Conservation (phyloP, 1,140 invertebrate species). For the Cepaea nemoralis region DNA sequence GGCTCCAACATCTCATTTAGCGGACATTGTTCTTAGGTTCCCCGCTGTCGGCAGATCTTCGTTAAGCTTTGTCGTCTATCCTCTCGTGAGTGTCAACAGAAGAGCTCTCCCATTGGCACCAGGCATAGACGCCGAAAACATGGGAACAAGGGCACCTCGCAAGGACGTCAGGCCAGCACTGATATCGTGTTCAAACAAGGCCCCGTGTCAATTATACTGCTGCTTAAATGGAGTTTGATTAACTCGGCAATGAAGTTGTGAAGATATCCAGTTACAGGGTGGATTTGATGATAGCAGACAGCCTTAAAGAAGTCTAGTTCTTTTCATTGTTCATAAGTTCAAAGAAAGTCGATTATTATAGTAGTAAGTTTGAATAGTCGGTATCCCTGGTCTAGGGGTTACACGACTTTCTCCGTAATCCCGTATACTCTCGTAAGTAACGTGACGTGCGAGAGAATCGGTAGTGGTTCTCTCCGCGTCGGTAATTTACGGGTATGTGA, state of each 20-base stretch:
- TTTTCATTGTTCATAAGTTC: no score
- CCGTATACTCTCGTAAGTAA: no score
- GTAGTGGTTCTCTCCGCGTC: no score
- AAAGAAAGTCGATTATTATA: no score
- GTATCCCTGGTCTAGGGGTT: no score
- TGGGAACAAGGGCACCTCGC: neutral
- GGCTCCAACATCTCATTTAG: slow-evolving; percentile 21
- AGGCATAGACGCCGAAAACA: slow-evolving; percentile 25
- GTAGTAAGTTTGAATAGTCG: no score
- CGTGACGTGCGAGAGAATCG: no score
- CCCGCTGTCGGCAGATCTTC: neutral
- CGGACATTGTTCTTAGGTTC: slow-evolving; percentile 16
- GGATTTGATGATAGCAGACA: neutral
- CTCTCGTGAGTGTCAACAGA: neutral
- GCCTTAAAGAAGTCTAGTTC: no score
- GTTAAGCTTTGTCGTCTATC: neutral
- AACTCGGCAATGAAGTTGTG: slow-evolving; percentile 9
- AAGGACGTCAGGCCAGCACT: neutral
- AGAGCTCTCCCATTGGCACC: slow-evolving; percentile 13
- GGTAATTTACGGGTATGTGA: no score
- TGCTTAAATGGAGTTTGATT: slow-evolving; percentile 20
- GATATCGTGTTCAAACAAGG: slow-evolving; percentile 35
- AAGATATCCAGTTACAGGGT: neutral
- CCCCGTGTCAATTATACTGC: slow-evolving; percentile 20
- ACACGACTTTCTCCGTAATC: no score